Evolutionary conservation across 2,888 invertebrate species (phyloP).

Genomic region (Macaria liturata): DNA sequence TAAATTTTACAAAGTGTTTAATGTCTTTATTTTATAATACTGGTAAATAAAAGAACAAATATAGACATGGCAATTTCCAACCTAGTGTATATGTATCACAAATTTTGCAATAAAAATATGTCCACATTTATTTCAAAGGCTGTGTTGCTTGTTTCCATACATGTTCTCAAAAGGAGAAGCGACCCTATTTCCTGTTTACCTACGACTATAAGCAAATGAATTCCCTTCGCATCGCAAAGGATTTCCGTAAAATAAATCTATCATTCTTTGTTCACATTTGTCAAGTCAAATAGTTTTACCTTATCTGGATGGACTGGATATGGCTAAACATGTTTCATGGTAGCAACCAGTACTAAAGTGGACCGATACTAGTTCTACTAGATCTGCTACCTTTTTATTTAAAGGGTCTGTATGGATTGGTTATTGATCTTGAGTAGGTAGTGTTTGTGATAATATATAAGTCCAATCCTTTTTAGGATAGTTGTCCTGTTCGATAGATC

Average conservation of each 20-base stretch:
- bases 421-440: no score
- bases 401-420: not conserved
- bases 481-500: no score
- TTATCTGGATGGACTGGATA: slow-evolving; percentile 19
- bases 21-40: no score
- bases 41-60: no score
- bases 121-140: not conserved
- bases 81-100: no score
- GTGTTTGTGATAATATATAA: no score
- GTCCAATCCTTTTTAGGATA: no score
- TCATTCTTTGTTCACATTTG: slow-evolving; percentile 25
- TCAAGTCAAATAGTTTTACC: slow-evolving; percentile 24
- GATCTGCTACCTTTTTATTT: not conserved
- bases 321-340: slow-evolving; percentile 21
- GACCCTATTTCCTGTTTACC: slow-evolving; percentile 20
- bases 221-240: slow-evolving; percentile 17
- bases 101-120: no score
- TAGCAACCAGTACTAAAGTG: not conserved
- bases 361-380: slow-evolving; percentile 12
- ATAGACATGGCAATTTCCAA: no score
- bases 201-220: slow-evolving; percentile 8
- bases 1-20: no score
- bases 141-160: slow-evolving; percentile 7
- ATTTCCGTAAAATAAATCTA: slow-evolving; percentile 26
- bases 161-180: slow-evolving; percentile 3